Evolutionary conservation across 2,888 invertebrate species (phyloP).

Genomic region (Drosophila aldrichi): DNA sequence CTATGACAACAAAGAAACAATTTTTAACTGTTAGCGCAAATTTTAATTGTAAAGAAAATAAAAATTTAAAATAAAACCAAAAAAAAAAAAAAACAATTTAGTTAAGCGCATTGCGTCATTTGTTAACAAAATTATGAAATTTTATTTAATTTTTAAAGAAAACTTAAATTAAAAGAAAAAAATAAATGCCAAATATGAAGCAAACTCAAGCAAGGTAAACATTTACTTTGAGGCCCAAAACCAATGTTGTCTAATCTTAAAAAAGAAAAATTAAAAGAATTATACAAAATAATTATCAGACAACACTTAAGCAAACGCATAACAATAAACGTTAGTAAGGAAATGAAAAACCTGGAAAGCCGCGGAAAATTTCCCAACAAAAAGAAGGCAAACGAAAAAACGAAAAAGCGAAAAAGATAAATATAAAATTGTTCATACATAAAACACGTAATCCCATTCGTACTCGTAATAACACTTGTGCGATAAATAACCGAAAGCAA

Average conservation of each 20-base stretch:
- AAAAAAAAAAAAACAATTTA: conserved; percentile 41
- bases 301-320: conserved; percentile 23
- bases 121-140: conserved; percentile 70
- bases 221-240: conserved; percentile 57
- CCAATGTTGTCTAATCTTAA: conserved; percentile 60
- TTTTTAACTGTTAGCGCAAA: conserved; percentile 80
- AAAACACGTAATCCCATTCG: conserved; percentile 42
- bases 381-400: background rate
- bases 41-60: conserved; percentile 73
- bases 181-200: conserved; percentile 25
- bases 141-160: conserved; percentile 73
- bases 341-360: background rate
- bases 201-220: conserved; percentile 47
- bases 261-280: conserved; percentile 4
- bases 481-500: conserved; percentile 19
- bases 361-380: conserved; percentile 20
- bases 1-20: conserved; percentile 55
- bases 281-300: conserved; percentile 7
- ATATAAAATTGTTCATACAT: conserved; percentile 52
- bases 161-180: conserved; percentile 22
- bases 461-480: conserved; percentile 41
- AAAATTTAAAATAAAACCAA: conserved; percentile 11
- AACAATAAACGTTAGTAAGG: conserved; percentile 32
- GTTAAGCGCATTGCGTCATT: conserved; percentile 67
- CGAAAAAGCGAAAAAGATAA: conserved; percentile 26